Evolutionary conservation across 2,113 vertebrate species (phyloP), one percentile per base, ranked within the genome.

Genomic region (Amphiprion percula): DNA sequence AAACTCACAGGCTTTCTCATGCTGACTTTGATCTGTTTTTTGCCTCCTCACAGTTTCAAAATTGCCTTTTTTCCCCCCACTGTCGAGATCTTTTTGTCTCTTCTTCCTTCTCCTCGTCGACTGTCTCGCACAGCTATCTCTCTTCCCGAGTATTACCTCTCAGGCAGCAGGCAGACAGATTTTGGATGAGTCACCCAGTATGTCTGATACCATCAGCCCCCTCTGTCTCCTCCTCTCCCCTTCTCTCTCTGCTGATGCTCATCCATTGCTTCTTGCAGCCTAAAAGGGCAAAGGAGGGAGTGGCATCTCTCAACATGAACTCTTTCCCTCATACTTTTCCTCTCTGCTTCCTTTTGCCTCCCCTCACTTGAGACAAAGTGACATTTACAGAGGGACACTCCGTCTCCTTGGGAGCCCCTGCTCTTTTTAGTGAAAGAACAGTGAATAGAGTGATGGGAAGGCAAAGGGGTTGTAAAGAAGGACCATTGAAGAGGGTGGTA

Each of bases 131-230:
- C 62, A 68, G 77, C 83, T 47, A 69, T 81, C 83, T 87, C 69
- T 84, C 69, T 83, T 69, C 33, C 68, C 62, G 64, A 88, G 68
- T 83, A 83, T 83, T 84, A 86, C 71, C 65, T 91, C 84, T 89
- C 54, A 80, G 72, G 78, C 74, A 61, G 62, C 49, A 82, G 74
- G 72, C 88, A 87, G 84, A 84, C 77, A 80, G 73, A 87, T 86
- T 89, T 88, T 65, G 87, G 85, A 93, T 92, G 88, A 92, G 87
- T 90, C 87, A 91, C 83, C 83, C 83, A 50, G 37, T 86, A 44
- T 30, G 73, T 85, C 79, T 88, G 87, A 85, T 88, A 82, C 53
- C 64, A 82, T 88, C 84, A 77, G 44, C 69, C 58, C 59, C 74
- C 64, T 62, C 78, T 23, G 24, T 73, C 60, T 68, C 64, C 23